Evolutionary conservation across 1,140 invertebrate species (phyloP), one percentile per base, ranked within the genome.

Genomic region (Bombus haemorrhoidalis): DNA sequence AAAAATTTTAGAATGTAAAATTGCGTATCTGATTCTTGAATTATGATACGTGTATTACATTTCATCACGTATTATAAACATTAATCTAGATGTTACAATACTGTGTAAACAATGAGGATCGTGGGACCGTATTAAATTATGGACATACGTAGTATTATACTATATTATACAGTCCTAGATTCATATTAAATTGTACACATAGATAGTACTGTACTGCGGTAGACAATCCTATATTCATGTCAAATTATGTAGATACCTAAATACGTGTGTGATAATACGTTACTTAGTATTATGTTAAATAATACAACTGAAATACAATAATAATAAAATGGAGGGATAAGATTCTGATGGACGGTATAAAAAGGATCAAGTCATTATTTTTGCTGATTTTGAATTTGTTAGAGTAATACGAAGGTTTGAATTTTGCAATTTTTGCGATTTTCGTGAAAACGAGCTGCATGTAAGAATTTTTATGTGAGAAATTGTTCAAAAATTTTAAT

Each of bases 81-180:
- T 39, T 69, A 69, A 69, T 25, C 34, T 25, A 39, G 68, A 39
- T 12, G 68, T 39, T 39, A 12, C 37, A 34, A 18, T 22, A 9
- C 18, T 37, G 66, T 34, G 66, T 68, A 68, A 68, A 34, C 66
- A 37, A 34, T 25, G 37, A 37, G 34, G 10, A 39, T 13, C 68
- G 9, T 71, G 10, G 37, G 22, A 3, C 39, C 10, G 8, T 71
- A 39, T 71, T 71, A 71, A 71, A 71, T 71, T 71, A 71, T 68
- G 66, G 32, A 37, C 34, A 37, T 22, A 37, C 18, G 66, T 37
- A 68, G 32, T 39, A 69, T 39, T 39, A 39, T 25, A 39, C 22
- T 71, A 71, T 32, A 71, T 71, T 71, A 25, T 28, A 39, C 68
- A 71, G 22, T 39, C 37, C 68, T 71, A 71, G 68, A 39, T 71